These are phyloP conservation scores for Peucedramus taeniatus DNA, from an alignment of 2,113 vertebrate genomes.

Conservation along the genomic window DNA sequence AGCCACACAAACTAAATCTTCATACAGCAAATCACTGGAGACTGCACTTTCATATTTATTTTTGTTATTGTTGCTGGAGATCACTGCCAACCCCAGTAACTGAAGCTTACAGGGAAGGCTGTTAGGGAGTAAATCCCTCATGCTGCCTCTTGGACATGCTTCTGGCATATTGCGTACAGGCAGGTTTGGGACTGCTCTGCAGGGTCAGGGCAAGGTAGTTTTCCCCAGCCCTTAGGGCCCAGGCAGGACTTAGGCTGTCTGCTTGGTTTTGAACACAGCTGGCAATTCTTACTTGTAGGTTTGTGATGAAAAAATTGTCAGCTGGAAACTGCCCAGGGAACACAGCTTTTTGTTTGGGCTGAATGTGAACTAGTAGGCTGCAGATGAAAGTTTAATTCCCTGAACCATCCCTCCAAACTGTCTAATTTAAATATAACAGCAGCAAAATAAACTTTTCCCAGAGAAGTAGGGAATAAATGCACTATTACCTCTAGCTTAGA, in stretches of 20 bases:
- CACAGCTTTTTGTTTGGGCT: conserved; percentile 16
- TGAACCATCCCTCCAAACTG: not conserved
- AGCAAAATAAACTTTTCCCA: conserved; percentile 32
- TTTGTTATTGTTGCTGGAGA: conserved; percentile 46
- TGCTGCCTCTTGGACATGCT: conserved; percentile 48
- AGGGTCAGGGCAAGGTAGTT: not conserved
- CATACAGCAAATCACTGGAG: not conserved
- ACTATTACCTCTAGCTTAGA: not conserved
- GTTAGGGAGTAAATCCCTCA: conserved; percentile 22
- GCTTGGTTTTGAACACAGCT: conserved; percentile 27
- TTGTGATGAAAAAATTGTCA: conserved; percentile 40
- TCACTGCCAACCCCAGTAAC: conserved; percentile 32
- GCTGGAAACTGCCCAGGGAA: conserved; percentile 13
- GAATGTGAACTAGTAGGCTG: not conserved
- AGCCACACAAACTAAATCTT: conserved; percentile 35
- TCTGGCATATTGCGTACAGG: not conserved
- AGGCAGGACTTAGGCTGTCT: not conserved
- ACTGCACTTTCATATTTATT: conserved; percentile 50
- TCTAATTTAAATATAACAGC: conserved; percentile 52
- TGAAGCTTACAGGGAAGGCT: conserved; percentile 28
- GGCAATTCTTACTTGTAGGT: not conserved
- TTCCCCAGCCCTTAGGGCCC: conserved; percentile 2
- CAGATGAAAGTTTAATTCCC: conserved; percentile 53
- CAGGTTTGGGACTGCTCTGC: not conserved
- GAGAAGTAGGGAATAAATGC: not conserved